Evolutionary conservation across 2,888 invertebrate genomes (phyloP).

Genomic region (Pecten maximus): DNA sequence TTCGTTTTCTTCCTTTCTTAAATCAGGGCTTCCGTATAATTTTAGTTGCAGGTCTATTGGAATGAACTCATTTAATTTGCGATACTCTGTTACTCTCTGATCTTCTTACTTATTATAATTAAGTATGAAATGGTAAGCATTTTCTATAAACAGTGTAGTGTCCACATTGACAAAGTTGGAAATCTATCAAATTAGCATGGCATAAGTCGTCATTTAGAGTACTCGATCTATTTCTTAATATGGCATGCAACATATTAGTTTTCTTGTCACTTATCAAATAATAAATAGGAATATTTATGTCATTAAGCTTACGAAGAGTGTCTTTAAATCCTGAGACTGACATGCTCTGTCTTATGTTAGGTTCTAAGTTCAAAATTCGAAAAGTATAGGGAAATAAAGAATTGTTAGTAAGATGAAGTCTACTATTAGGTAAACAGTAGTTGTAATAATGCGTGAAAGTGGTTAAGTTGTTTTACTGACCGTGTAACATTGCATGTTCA

Average conservation of each 20-base stretch:
- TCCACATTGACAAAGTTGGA: not conserved
- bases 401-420: slow-evolving; percentile 24
- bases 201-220: slow-evolving; percentile 31
- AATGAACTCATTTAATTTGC: not conserved
- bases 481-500: no score
- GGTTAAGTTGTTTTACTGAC: no score
- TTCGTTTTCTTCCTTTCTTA: not conserved
- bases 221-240: not conserved
- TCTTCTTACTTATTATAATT: not conserved
- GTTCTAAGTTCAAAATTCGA: slow-evolving; percentile 29
- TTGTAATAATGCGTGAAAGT: no score
- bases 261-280: not conserved
- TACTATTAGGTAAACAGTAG: slow-evolving; percentile 18
- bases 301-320: not conserved
- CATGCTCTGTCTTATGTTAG: not conserved
- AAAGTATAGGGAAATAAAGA: slow-evolving; percentile 28
- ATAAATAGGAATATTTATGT: not conserved
- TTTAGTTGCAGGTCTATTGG: not conserved
- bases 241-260: not conserved
- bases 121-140: no score
- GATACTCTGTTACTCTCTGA: not conserved
- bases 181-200: not conserved
- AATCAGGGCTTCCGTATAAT: not conserved
- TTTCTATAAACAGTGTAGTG: no score
- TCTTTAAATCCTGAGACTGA: not conserved